Percentiles rank a stretch among this genome's conserved stretches.
phyloP scores from a whole-genome alignment of 2,113 vertebrate genomes.

The Ellobius talpinus region DNA sequence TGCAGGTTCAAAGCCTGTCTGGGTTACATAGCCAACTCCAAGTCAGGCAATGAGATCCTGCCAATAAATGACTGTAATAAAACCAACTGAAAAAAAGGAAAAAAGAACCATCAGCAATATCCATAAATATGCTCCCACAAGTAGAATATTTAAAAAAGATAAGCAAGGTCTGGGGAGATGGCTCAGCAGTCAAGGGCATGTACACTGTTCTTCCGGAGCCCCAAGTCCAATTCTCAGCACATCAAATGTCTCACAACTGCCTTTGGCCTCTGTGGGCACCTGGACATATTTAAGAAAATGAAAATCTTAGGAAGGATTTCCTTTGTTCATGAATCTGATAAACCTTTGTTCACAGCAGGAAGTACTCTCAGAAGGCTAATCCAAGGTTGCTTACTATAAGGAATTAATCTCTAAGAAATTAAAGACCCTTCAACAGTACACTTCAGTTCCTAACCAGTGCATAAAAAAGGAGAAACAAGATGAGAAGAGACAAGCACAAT shows the following conservation, averaged over 20 bases:
- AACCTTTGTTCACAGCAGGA: neutral
- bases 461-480: neutral
- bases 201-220: neutral
- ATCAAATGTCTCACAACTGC: neutral
- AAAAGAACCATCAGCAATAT: neutral
- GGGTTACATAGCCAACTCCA: neutral
- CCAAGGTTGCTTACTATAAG: neutral
- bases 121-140: neutral
- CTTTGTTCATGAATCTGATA: neutral
- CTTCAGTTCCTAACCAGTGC: neutral
- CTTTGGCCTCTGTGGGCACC: neutral
- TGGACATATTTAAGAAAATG: neutral
- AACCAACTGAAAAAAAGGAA: neutral
- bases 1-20: neutral
- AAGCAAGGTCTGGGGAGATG: neutral
- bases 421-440: neutral
- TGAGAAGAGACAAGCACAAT: neutral
- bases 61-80: neutral
- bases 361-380: neutral
- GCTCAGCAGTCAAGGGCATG: neutral
- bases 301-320: neutral
- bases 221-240: neutral
- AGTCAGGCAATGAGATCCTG: neutral
- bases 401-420: conserved; percentile 13
- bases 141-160: neutral